phyloP scores from a whole-genome alignment of 1,140 invertebrate genomes.

The Nephila pilipes region DNA sequence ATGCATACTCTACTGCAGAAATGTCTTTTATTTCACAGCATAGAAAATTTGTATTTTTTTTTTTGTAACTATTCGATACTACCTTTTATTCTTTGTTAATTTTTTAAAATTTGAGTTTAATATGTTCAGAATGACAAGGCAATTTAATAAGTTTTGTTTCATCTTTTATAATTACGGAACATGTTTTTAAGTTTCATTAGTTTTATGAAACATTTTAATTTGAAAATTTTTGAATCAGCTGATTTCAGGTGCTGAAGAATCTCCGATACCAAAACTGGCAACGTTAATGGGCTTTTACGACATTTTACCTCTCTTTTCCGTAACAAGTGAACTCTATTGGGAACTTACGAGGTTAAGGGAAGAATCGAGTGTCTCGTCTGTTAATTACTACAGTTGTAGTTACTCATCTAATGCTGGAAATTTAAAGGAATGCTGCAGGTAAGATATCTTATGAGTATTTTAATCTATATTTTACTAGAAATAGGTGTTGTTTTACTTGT shows the following conservation, averaged over 20 bases:
- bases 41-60: too few relatives aligned
- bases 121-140: too few relatives aligned
- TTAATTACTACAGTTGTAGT: conserved; percentile 30
- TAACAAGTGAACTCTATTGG: conserved; percentile 71
- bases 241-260: conserved; percentile 43
- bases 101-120: too few relatives aligned
- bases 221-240: conserved; percentile 48
- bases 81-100: too few relatives aligned
- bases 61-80: too few relatives aligned
- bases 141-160: too few relatives aligned
- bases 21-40: too few relatives aligned
- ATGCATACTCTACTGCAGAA: too few relatives aligned
- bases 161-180: too few relatives aligned
- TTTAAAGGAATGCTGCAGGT: conserved; percentile 67
- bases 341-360: background rate
- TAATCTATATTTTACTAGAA: background rate
- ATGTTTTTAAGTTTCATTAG: background rate
- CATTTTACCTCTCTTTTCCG: conserved; percentile 67
- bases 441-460: background rate
- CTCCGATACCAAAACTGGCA: background rate
- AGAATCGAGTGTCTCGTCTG: background rate
- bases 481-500: background rate
- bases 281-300: conserved; percentile 66
- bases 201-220: background rate
- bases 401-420: conserved; percentile 28